These are phyloP conservation scores for Platysternon megacephalum DNA, from an alignment of 2,113 vertebrate genomes.

Conservation along the genomic window DNA sequence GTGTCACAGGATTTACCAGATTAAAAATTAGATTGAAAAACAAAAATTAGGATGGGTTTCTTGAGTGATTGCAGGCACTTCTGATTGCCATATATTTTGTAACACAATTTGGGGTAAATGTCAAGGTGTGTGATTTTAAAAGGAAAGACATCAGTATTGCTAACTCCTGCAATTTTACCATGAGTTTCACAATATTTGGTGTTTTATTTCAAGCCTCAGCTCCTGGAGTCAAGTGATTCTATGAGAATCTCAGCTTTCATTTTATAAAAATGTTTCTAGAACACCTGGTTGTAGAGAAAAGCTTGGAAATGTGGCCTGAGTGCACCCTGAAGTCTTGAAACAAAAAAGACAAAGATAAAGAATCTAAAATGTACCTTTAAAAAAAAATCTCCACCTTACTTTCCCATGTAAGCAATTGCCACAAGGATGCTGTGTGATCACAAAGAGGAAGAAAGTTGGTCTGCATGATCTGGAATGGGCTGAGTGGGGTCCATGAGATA, in stretches of 20 bases:
- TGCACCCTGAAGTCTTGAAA: not conserved
- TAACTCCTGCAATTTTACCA: not conserved
- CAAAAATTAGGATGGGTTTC: not conserved
- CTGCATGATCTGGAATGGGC: not conserved
- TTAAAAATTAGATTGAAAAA: not conserved
- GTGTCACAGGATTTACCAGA: conserved; percentile 77
- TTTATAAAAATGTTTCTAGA: no score
- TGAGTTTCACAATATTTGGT: not conserved
- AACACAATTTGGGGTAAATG: not conserved
- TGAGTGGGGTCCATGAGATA: not conserved
- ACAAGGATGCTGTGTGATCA: not conserved
- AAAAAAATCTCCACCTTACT: not conserved
- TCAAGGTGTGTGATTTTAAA: not conserved
- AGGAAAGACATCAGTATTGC: not conserved
- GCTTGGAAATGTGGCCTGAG: not conserved
- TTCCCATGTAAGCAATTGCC: not conserved
- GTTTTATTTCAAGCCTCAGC: conserved; percentile 6
- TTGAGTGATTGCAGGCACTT: not conserved
- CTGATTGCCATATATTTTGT: not conserved
- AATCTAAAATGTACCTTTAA: not conserved
- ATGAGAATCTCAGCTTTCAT: not conserved
- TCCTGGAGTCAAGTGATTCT: not conserved
- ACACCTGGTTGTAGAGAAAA: not conserved
- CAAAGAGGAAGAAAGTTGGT: not conserved
- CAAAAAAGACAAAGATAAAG: not conserved